Percentiles rank a stretch among this genome's conserved stretches.
These are phyloP conservation scores for Darwinula stevensoni DNA, from an alignment of 2,888 invertebrate species.

Conservation along the genomic window DNA sequence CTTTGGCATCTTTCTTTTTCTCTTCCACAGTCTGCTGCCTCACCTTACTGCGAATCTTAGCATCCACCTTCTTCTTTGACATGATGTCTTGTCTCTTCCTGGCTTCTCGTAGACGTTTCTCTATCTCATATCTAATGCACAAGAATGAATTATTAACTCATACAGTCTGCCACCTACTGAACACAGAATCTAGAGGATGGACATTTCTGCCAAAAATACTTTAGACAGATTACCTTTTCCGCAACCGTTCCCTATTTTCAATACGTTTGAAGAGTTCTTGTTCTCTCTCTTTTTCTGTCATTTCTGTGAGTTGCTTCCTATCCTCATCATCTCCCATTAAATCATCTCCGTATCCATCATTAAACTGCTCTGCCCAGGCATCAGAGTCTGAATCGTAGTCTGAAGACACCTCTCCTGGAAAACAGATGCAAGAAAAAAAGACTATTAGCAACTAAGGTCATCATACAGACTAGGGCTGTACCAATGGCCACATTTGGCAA, in stretches of 20 bases:
- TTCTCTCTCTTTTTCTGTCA: slow-evolving; percentile 91
- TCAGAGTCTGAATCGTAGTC: slow-evolving; percentile 35
- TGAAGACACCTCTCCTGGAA: too few species aligned
- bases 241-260: slow-evolving; percentile 66
- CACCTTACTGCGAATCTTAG: slow-evolving; percentile 45
- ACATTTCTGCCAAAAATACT: too few species aligned
- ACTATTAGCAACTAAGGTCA: too few species aligned
- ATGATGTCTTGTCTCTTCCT: slow-evolving; percentile 32
- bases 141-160: too few species aligned
- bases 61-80: slow-evolving; percentile 20
- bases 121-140: slow-evolving; percentile 76
- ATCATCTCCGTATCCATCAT: slow-evolving; percentile 88
- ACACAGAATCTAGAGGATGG: too few species aligned
- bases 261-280: slow-evolving; percentile 89
- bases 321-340: slow-evolving; percentile 92
- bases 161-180: too few species aligned
- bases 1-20: slow-evolving; percentile 48
- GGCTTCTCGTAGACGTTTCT: slow-evolving; percentile 60
- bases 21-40: slow-evolving; percentile 70
- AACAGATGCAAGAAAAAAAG: too few species aligned
- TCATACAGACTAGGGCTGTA: too few species aligned
- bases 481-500: too few species aligned
- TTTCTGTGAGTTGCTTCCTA: slow-evolving; percentile 51
- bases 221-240: too few species aligned
- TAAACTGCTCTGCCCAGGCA: slow-evolving; percentile 35